A percentile compares a stretch with the other conserved stretches of the same genome.
Evolutionary conservation across 2,888 invertebrate genomes (phyloP).

Genomic region (Allygus modestus): DNA sequence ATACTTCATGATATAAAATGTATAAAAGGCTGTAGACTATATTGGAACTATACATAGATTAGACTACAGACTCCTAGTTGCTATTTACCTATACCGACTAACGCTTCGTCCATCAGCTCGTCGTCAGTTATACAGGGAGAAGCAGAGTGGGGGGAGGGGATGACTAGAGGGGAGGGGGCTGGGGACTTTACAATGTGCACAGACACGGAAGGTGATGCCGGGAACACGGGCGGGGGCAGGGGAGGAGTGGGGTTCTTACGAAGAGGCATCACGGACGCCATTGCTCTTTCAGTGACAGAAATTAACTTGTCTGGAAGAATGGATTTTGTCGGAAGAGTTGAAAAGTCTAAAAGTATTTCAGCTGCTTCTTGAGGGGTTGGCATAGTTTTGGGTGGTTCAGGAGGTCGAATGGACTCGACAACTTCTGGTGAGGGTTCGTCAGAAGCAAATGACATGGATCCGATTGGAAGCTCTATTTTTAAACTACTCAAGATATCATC

Average conservation of each 20-base stretch:
- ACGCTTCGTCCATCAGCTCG: conserved; percentile 93
- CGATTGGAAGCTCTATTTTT: conserved; percentile 69
- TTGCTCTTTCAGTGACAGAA: conserved; percentile 78
- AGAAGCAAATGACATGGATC: conserved; percentile 67
- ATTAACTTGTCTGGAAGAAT: conserved; percentile 59
- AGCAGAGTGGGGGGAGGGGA: conserved; percentile 83
- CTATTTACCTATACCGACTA: conserved; percentile 87
- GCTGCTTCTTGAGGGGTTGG: conserved; percentile 80
- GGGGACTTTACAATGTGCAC: conserved; percentile 88
- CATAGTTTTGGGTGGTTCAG: conserved; percentile 58
- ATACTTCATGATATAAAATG: neutral
- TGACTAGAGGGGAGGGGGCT: conserved; percentile 83
- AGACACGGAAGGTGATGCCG: conserved; percentile 79
- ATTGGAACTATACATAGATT: conserved; percentile 19
- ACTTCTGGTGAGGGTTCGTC: conserved; percentile 64
- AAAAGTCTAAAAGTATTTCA: conserved; percentile 83
- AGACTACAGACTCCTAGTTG: conserved; percentile 51
- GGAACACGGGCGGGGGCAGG: conserved; percentile 74
- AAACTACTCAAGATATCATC: conserved; percentile 68
- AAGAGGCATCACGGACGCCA: conserved; percentile 76
- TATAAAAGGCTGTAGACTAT: conserved; percentile 18
- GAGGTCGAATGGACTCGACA: conserved; percentile 57
- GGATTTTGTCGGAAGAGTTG: conserved; percentile 76
- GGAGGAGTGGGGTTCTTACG: conserved; percentile 73
- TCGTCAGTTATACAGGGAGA: conserved; percentile 92